Conservation (phyloP, 2,113 vertebrate genomes). For the Rhadina sibilatrix region DNA sequence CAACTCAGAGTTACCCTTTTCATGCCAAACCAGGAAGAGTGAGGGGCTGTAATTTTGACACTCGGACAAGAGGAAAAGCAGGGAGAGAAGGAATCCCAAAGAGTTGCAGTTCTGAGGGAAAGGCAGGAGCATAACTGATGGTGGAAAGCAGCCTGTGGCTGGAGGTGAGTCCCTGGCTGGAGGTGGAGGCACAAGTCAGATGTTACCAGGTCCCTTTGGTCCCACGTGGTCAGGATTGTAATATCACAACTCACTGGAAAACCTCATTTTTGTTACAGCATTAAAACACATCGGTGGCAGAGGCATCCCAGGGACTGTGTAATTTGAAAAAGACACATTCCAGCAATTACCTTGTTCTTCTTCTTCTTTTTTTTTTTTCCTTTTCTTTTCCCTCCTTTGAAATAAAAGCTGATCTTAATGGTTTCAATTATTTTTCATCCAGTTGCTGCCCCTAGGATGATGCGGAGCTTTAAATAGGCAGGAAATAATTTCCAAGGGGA, state of each 20-base stretch:
- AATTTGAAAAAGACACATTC: constrained; percentile 24
- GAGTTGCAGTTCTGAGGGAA: background rate
- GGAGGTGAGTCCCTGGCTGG: background rate
- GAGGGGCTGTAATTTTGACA: background rate
- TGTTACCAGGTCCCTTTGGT: background rate
- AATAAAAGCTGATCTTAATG: constrained; percentile 34
- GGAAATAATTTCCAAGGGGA: constrained; percentile 35
- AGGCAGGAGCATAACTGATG: background rate
- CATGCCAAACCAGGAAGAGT: background rate
- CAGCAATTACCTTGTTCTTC: background rate
- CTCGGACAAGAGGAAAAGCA: background rate
- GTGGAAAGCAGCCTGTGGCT: background rate
- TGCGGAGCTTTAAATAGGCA: constrained; percentile 6
- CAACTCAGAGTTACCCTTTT: background rate
- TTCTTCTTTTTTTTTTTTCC: background rate
- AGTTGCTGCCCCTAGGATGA: background rate
- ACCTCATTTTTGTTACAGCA: constrained; percentile 9
- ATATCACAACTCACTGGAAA: background rate
- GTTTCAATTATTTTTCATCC: constrained; percentile 50
- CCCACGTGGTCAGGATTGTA: background rate
- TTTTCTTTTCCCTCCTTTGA: background rate
- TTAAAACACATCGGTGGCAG: constrained; percentile 10
- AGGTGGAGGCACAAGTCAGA: background rate
- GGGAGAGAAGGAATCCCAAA: background rate
- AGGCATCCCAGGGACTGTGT: constrained; percentile 16